Percentiles rank a stretch among this genome's conserved stretches.
phyloP scores from a whole-genome alignment of 2,888 invertebrate genomes.

The Microctonus hyperodae region DNA sequence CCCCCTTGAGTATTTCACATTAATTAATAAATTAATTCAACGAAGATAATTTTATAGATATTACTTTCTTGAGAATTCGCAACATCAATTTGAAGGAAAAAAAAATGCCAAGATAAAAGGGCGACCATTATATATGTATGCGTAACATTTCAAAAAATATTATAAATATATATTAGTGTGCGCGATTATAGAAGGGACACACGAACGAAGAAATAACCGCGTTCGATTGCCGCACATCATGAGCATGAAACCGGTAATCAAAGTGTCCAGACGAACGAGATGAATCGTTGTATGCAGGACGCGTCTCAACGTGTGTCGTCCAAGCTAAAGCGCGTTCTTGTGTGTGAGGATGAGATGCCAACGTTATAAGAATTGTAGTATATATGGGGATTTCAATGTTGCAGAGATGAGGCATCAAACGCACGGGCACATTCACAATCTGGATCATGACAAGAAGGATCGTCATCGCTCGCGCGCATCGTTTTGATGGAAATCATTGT shows the following conservation, averaged over 20 bases:
- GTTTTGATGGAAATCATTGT: conserved; percentile 53
- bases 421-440: neutral
- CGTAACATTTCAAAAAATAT: conserved; percentile 8
- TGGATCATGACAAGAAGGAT: conserved; percentile 20
- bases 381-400: conserved; percentile 26
- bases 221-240: conserved; percentile 50
- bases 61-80: neutral
- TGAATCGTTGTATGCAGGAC: conserved; percentile 51
- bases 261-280: conserved; percentile 59
- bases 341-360: conserved; percentile 17
- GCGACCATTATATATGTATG: neutral
- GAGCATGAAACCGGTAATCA: conserved; percentile 59
- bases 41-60: neutral
- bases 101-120: conserved; percentile 1
- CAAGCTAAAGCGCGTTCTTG: neutral
- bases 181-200: conserved; percentile 16
- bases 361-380: neutral
- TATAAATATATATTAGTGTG: conserved; percentile 16
- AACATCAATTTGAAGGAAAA: neutral
- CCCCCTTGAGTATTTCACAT: conserved; percentile 1
- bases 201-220: conserved; percentile 22
- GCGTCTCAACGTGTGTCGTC: conserved; percentile 33
- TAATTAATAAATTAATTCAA: neutral
- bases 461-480: conserved; percentile 35
- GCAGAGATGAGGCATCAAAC: no score